Evolutionary conservation across 2,113 vertebrate genomes (phyloP), one percentile per base, ranked within the genome.

Genomic region (Laticauda laticaudata): DNA sequence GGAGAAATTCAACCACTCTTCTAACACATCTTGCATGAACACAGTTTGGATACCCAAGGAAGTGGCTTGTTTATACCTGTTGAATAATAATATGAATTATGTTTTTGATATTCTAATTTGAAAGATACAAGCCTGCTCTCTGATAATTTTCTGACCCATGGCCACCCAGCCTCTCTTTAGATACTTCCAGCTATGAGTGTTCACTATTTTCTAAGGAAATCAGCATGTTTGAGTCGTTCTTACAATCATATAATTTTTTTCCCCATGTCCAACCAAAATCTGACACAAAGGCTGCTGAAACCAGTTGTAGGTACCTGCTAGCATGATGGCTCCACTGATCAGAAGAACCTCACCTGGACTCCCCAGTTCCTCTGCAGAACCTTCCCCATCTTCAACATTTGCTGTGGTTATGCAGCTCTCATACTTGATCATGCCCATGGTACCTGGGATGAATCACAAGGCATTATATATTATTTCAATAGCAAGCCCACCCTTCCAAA

Each of bases 11-110:
- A 24, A 51, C 21, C 81, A 86, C 92, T 94, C 94, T 95, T 95
- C 95, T 96, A 98, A 87, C 98, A 98, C 94, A 98, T 89, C 89
- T 97, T 98, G 93, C 98, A 98, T 96, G 97, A 98, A 57, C 98
- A 98, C 87, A 98, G 95, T 90, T 98, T 98, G 55, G 95, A 95
- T 86, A 98, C 95, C 98, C 98, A 98, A 23, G 97, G 96, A 91
- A 96, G 97, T 51, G 95, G 89, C 48, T 97, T 98, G 92, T 54
- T 53, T 43, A 97, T 95, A 95, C 97, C 98, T 98, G 93, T 59
- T 96, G 97, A 96, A 95, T 64, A 97, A 95, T 96, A 1, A 0
- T 0, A 90, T 43, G 89, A 2, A 86, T 34, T 5, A 59, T 1
- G 10, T 15, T 94, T 93, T 86, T 29, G 7, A 54, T 2, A 3